These are phyloP conservation scores for Callipepla squamata DNA, from an alignment of 2,113 vertebrate genomes.

Conservation along the genomic window DNA sequence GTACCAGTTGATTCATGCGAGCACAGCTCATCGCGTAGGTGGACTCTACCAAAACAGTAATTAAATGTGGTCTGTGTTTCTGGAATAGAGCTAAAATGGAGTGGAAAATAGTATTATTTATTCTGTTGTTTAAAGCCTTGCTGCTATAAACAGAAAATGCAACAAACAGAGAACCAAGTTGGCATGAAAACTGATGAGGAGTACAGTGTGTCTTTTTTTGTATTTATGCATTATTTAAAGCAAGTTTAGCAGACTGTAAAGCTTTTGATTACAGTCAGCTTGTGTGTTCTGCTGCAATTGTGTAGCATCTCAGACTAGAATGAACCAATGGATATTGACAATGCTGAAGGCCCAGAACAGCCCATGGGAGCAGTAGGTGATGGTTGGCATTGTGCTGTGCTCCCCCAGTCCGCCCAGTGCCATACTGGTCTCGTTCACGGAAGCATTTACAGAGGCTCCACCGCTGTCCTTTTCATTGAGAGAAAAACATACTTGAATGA, in stretches of 20 bases:
- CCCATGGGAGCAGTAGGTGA: neutral
- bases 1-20: neutral
- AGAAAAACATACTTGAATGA: conserved; percentile 25
- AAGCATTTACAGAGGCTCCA: neutral
- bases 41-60: conserved; percentile 16
- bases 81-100: conserved; percentile 29
- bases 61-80: conserved; percentile 16
- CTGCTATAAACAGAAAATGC: conserved; percentile 36
- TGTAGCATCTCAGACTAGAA: conserved; percentile 39
- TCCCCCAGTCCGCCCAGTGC: neutral
- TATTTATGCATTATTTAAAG: conserved; percentile 55
- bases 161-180: neutral
- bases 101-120: conserved; percentile 32
- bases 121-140: neutral
- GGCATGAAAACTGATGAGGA: conserved; percentile 2
- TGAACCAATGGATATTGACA: conserved; percentile 14
- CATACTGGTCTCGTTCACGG: neutral
- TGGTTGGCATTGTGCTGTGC: neutral
- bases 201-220: neutral
- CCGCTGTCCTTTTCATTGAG: neutral
- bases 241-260: conserved; percentile 39
- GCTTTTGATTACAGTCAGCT: conserved; percentile 34
- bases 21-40: neutral
- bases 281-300: conserved; percentile 8
- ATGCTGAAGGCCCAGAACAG: neutral